A percentile compares a stretch with the other conserved stretches of the same genome.
Evolutionary conservation across 1,140 invertebrate genomes (phyloP).

Genomic region (Drosophila athabasca): DNA sequence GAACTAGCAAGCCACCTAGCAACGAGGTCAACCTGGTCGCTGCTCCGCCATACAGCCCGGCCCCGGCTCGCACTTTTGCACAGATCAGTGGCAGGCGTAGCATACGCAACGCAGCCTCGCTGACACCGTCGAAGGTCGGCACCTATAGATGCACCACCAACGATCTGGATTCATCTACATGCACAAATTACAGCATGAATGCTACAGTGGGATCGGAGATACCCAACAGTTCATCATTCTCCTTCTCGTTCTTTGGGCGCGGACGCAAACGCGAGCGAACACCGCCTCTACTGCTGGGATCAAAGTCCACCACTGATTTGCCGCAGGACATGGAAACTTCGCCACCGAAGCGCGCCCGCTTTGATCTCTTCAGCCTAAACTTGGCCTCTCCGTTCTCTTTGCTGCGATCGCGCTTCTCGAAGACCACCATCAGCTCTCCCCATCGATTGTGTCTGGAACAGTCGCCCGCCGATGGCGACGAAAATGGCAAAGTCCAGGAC

Average conservation of each 20-base stretch:
- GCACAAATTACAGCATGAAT: conserved; percentile 76
- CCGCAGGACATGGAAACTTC: conserved; percentile 70
- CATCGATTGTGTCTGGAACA: conserved; percentile 43
- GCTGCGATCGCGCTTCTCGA: conserved; percentile 71
- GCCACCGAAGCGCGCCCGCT: conserved; percentile 74
- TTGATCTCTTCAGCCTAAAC: conserved; percentile 70
- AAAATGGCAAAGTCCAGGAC: conserved; percentile 65
- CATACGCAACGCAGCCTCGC: conserved; percentile 51
- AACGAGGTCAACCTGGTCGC: conserved; percentile 58
- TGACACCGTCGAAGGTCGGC: conserved; percentile 69
- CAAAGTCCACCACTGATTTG: conserved; percentile 67
- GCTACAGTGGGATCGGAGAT: conserved; percentile 78
- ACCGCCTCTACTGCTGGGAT: conserved; percentile 54
- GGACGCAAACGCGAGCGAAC: conserved; percentile 76
- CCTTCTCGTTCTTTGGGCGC: conserved; percentile 72
- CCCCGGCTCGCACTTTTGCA: conserved; percentile 55
- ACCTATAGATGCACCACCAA: conserved; percentile 65
- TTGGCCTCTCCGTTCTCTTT: conserved; percentile 71
- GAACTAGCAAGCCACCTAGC: conserved; percentile 51
- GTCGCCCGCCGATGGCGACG: conserved; percentile 50
- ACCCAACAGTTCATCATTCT: conserved; percentile 74
- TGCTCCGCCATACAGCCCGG: conserved; percentile 37
- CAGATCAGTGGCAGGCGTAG: conserved; percentile 75
- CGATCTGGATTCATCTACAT: conserved; percentile 67
- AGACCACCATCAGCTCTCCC: conserved; percentile 59